Base-by-base conservation (phyloP, 2,888 invertebrate genomes). In the Leptinotarsa peninsularis region DNA sequence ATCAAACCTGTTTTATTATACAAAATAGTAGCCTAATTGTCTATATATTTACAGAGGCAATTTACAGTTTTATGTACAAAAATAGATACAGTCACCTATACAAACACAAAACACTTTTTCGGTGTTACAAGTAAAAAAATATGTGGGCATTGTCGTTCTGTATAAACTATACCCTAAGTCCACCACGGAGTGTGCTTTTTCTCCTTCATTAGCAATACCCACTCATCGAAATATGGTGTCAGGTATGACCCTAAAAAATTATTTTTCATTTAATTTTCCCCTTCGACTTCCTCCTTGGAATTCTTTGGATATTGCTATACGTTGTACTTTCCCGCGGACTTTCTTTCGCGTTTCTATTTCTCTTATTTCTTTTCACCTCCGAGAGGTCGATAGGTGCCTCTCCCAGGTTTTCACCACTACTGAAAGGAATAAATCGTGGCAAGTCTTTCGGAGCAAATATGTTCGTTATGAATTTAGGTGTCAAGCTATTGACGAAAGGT, bases 401-500 rank as follows among this genome's bases (percentile, higher is more conserved):
- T 15, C n/a, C 50, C 1, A 68, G 2, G 13, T 63, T 50, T 18
- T 75, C 73, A 21, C 66, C 77, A 13, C 69, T 69, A 18, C 21
- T 67, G 49, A 80, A 73, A 10, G 80, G 80, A 69, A 80, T 78
- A 66, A 66, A 78, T n/a, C 73, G 67, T 5, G 76, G 67, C 17
- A 50, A 14, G 27, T 73, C 66, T 50, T 58, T 75, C 4, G 78
- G 78, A 15, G 69, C 69, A 49, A 82, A 78, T 74, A 80, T 73
- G 49, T 83, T 80, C 7, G 74, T 77, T 5, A 82, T 76, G 33
- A 78, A 77, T 68, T 77, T 82, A 4, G 82, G 81, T 14, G 80
- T 77, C 17, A 81, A 73, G 60, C 74, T 80, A 21, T 73, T 76
- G 58, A 83, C 77, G n/a, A 82, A 74, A 0, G 83, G 83, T 54